Conservation (phyloP, 2,113 vertebrate genomes). For the Sylvietta virens region DNA sequence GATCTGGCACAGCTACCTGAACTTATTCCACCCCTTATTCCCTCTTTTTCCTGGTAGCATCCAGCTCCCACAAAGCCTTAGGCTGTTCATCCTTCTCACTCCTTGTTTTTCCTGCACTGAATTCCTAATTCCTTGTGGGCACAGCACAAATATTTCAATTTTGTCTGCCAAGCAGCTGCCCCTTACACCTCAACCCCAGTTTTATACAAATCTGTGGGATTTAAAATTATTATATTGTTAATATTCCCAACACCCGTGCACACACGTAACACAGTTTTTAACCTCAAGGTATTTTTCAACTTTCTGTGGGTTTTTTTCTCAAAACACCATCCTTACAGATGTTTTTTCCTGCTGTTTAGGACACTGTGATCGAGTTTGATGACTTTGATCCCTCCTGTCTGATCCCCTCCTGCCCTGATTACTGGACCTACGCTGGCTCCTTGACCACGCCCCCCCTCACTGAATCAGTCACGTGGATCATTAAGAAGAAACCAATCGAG, state of each 20-base stretch:
- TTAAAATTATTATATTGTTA: not conserved
- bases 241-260: not conserved
- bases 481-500: conserved; percentile 92
- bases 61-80: not conserved
- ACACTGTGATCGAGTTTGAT: conserved; percentile 82
- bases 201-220: not conserved
- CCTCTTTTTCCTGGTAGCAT: not conserved
- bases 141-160: not conserved
- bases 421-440: conserved; percentile 94
- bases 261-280: not conserved
- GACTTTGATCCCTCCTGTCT: conserved; percentile 86
- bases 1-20: not conserved
- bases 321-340: not conserved
- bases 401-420: conserved; percentile 83
- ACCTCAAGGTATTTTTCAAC: not conserved
- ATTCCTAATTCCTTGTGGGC: not conserved
- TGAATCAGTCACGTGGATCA: conserved; percentile 91
- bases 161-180: not conserved
- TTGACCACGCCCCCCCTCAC: conserved; percentile 92
- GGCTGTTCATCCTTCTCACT: fast-evolving
- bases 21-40: not conserved
- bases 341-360: conserved; percentile 60
- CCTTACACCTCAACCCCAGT: not conserved
- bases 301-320: fast-evolving
- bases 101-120: not conserved